A percentile compares a stretch with the other conserved stretches of the same genome.
phyloP scores from a whole-genome alignment of 2,113 vertebrate species.

The Ceyx melanurus region DNA sequence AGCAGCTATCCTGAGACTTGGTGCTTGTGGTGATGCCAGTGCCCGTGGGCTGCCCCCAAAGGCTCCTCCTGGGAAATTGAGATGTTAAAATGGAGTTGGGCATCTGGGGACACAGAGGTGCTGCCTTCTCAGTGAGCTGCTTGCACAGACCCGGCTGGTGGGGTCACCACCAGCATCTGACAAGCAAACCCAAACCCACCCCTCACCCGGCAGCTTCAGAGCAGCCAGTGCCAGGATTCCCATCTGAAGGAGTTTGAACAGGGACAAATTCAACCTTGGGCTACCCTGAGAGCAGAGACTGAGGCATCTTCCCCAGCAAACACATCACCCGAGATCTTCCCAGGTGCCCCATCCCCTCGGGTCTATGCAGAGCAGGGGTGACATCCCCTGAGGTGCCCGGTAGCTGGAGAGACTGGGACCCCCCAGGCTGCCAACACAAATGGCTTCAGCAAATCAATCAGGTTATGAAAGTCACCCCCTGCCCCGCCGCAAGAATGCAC shows the following conservation, averaged over 20 bases:
- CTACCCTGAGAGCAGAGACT: not conserved
- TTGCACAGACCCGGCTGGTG: not conserved
- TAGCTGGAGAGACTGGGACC: not conserved
- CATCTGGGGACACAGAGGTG: fast-evolving
- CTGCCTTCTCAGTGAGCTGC: not conserved
- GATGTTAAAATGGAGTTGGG: not conserved
- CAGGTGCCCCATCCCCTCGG: not conserved
- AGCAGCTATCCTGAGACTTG: not conserved
- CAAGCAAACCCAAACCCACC: not conserved
- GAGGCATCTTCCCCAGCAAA: not conserved
- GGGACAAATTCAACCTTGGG: fast-evolving
- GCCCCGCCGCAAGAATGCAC: not conserved
- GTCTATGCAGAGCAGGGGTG: fast-evolving
- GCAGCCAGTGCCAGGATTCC: not conserved
- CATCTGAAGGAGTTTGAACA: not conserved
- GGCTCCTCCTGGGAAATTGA: not conserved
- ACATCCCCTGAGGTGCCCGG: not conserved
- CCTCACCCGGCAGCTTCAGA: not conserved
- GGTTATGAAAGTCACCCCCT: fast-evolving
- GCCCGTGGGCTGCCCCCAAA: not conserved
- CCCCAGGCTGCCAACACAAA: fast-evolving
- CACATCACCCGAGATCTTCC: not conserved
- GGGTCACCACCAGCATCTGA: not conserved
- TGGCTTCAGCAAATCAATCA: not conserved
- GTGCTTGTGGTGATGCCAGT: not conserved